Base-by-base conservation (phyloP, 2,113 vertebrate genomes). In the Axis porcinus region DNA sequence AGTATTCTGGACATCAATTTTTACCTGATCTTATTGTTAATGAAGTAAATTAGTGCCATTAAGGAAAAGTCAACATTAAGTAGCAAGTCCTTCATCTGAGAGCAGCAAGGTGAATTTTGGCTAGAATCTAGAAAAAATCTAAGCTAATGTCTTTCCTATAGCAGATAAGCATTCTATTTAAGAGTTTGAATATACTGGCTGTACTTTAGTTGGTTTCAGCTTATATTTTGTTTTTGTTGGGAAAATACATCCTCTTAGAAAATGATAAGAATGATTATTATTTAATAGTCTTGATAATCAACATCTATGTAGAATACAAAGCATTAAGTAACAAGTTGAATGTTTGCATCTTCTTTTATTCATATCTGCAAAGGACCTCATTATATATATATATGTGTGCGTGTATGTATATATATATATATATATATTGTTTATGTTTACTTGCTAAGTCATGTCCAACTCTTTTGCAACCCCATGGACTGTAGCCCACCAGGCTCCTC, bases 21-120 rank as follows among this genome's bases (percentile, higher is more conserved):
- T 97, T 85, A 79, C 76, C 88, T 89, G 58, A 91, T 94, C 30
- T 88, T 95, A 82, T 70, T 97, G 67, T 97, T 97, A 98, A 91
- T 89, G 54, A 92, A 89, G 82, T 36, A 97, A 95, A 96, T 83
- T 91, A 91, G 19, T 74, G 36, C 19, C 60, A 74, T 78, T 86
- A 43, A 47, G 62, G 40, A 64, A 64, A 50, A 67, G 28, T 87
- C 52, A 82, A 82, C 60, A 74, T 96, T 79, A 78, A 96, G 33
- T 3, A 88, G 4, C 12, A 86, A 92, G 88, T 90, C 64, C 33
- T 97, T 95, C 57, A 21, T 70, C 79, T 92, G 25, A 95, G n/a
- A 64, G 10, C 89, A 57, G 1, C 67, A 91, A 76, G 60, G 45
- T 94, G 87, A 76, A 93, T 87, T 97, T 60, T 47, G 52, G 10